Percentiles rank a stretch among this genome's conserved stretches.
Conservation (phyloP, 2,113 vertebrate species). For the Arothron firmamentum region DNA sequence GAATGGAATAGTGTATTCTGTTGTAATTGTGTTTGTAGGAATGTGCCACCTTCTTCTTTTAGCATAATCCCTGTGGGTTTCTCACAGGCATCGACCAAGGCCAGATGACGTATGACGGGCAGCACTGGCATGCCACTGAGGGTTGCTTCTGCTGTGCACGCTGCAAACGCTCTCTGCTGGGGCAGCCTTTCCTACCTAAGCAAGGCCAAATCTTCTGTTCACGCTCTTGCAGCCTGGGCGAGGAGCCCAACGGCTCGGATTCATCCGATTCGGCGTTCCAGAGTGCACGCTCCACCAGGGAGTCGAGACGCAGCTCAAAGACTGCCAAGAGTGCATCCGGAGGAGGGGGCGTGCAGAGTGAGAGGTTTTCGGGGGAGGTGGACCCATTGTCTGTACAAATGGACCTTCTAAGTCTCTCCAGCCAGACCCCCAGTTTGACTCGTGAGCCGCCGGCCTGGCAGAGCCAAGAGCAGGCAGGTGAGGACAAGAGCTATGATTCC, state of each 20-base stretch:
- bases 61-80: constrained; percentile 1
- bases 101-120: constrained; percentile 97
- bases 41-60: constrained; percentile 1
- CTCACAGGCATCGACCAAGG: constrained; percentile 93
- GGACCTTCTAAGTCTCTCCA: constrained; percentile 95
- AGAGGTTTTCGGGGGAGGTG: constrained; percentile 85
- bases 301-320: constrained; percentile 90
- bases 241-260: constrained; percentile 91
- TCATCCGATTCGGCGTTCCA: constrained; percentile 96
- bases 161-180: constrained; percentile 94
- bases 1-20: constrained; percentile 1
- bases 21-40: neutral
- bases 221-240: constrained; percentile 87
- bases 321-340: constrained; percentile 80
- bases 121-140: constrained; percentile 97
- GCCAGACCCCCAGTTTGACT: constrained; percentile 90
- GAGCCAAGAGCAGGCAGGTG: constrained; percentile 68
- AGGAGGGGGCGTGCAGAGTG: constrained; percentile 67
- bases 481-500: constrained; percentile 81
- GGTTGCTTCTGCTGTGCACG: constrained; percentile 94
- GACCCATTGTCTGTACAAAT: constrained; percentile 96
- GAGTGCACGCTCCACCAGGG: constrained; percentile 89
- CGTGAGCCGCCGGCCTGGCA: constrained; percentile 90
- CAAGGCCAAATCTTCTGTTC: constrained; percentile 99
- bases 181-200: constrained; percentile 94